Percentiles rank a stretch among this genome's conserved stretches.
These are phyloP conservation scores for Ptiloglossa arizonensis DNA, from an alignment of 1,140 invertebrate genomes.

Conservation along the genomic window DNA sequence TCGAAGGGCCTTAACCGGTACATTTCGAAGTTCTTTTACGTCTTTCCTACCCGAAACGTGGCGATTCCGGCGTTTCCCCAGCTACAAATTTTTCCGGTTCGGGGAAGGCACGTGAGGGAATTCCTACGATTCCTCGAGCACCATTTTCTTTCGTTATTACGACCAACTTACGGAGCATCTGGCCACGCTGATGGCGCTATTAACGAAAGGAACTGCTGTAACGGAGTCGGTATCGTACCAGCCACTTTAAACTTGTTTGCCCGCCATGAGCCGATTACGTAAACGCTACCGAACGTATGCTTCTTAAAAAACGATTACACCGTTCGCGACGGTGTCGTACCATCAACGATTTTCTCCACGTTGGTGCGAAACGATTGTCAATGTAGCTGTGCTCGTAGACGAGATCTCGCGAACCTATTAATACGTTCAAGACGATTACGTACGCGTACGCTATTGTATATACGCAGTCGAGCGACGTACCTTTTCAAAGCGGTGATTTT, in stretches of 20 bases:
- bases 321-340: neutral
- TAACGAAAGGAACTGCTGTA: slow-evolving; percentile 52
- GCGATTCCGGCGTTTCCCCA: neutral
- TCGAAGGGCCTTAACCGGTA: neutral
- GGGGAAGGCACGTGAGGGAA: slow-evolving; percentile 39
- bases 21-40: slow-evolving; percentile 31
- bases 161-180: slow-evolving; percentile 32
- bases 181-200: slow-evolving; percentile 50
- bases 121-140: slow-evolving; percentile 34
- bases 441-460: too few species aligned
- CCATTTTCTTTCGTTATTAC: slow-evolving; percentile 50
- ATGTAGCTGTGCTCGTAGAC: too few species aligned
- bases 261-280: slow-evolving; percentile 32
- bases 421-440: too few species aligned
- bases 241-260: neutral
- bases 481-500: too few species aligned
- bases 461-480: too few species aligned
- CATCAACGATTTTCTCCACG: too few species aligned
- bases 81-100: slow-evolving; percentile 42
- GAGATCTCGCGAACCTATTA: too few species aligned
- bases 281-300: slow-evolving; percentile 23
- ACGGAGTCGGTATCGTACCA: slow-evolving; percentile 36
- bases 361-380: too few species aligned
- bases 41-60: slow-evolving; percentile 14
- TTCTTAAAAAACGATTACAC: slow-evolving; percentile 7